Conservation (phyloP, 2,113 vertebrate species). For the Menura novaehollandiae region DNA sequence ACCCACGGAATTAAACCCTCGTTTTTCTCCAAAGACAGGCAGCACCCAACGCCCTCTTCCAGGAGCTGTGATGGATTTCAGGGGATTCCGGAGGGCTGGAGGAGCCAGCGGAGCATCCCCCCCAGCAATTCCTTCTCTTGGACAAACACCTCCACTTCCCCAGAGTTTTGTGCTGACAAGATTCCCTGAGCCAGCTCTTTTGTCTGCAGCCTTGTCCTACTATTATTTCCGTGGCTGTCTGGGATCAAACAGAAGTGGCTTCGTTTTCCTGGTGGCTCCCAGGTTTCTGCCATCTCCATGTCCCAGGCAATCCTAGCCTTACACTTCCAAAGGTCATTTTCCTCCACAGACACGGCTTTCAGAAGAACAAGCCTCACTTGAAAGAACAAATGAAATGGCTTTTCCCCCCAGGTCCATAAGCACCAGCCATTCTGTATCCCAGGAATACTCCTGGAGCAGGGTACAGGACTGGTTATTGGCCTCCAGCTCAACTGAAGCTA, state of each 20-base stretch:
- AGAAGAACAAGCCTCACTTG: background rate
- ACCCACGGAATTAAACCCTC: background rate
- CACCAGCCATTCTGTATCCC: background rate
- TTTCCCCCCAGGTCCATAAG: background rate
- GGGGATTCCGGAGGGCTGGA: background rate
- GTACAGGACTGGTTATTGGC: background rate
- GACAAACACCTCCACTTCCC: background rate
- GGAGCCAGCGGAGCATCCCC: background rate
- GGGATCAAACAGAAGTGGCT: background rate
- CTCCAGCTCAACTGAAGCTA: background rate
- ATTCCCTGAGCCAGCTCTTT: constrained; percentile 67
- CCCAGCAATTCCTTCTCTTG: background rate
- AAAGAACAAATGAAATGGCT: background rate
- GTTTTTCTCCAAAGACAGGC: background rate
- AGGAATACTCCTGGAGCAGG: background rate
- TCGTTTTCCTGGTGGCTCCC: constrained; percentile 28
- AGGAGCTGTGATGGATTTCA: background rate
- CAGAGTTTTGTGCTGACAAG: constrained; percentile 6
- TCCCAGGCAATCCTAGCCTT: background rate
- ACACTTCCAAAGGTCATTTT: background rate
- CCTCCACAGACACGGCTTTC: background rate
- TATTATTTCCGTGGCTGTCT: constrained; percentile 73
- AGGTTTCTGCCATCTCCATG: background rate
- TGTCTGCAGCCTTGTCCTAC: constrained; percentile 74
- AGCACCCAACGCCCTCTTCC: background rate